A percentile compares a stretch with the other conserved stretches of the same genome.
Conservation (phyloP, 2,888 invertebrate genomes). For the Mesorhabditis sp. region DNA sequence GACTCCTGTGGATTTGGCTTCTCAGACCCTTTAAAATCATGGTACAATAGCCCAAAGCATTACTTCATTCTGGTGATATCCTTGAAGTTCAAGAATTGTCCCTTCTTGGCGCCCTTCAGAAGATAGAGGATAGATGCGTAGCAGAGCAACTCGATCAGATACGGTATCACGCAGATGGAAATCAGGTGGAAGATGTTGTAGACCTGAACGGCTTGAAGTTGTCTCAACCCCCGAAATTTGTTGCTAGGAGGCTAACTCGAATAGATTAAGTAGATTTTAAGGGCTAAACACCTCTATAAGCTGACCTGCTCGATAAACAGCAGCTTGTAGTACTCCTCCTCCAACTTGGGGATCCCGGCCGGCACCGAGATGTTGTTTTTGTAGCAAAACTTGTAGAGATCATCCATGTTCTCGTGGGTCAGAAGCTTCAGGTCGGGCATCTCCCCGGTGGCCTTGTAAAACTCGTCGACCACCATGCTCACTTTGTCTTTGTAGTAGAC, state of each 20-base stretch:
- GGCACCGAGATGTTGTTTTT: not conserved
- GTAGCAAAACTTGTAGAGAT: too few species aligned
- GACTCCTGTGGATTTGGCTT: not conserved
- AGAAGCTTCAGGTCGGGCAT: too few species aligned
- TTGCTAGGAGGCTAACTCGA: not conserved
- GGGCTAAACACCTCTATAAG: not conserved
- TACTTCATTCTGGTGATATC: not conserved
- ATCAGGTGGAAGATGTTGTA: conserved; percentile 37
- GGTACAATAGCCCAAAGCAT: not conserved
- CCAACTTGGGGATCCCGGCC: not conserved
- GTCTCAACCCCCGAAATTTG: not conserved
- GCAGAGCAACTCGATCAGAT: conserved; percentile 28
- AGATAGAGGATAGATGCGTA: conserved; percentile 36
- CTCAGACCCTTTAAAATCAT: not conserved
- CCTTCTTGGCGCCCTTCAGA: conserved; percentile 28
- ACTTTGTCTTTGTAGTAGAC: too few species aligned
- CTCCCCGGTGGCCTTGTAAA: too few species aligned
- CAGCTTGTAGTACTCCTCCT: not conserved
- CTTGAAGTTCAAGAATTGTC: conserved; percentile 16
- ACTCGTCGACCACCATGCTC: too few species aligned
- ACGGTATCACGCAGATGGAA: conserved; percentile 35
- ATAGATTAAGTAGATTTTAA: not conserved
- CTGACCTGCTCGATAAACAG: not conserved
- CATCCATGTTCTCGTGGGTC: too few species aligned
- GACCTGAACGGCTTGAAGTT: conserved; percentile 22